phyloP scores from a whole-genome alignment of 2,888 invertebrate species.

The Dynastes grantii region DNA sequence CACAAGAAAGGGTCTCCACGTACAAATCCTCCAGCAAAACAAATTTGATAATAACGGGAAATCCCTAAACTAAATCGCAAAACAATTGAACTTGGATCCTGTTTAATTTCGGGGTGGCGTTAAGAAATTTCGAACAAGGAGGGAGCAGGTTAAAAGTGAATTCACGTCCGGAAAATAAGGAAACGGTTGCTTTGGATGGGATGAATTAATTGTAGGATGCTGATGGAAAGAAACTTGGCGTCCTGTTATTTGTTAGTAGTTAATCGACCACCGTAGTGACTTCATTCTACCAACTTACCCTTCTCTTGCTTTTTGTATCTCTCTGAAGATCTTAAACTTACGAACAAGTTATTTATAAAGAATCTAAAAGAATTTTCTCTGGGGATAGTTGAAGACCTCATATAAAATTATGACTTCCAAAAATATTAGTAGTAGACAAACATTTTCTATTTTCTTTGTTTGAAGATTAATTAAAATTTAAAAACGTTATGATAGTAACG shows the following conservation, averaged over 20 bases:
- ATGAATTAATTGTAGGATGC: constrained; percentile 42
- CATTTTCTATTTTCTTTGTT: no score
- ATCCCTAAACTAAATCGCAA: constrained; percentile 42
- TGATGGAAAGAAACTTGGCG: constrained; percentile 29
- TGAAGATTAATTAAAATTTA: no score
- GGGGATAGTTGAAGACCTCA: no score
- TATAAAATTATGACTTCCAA: no score
- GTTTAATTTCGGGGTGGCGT: constrained; percentile 41
- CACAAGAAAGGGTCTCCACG: constrained; percentile 25
- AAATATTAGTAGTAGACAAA: no score
- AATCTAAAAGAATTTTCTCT: no score
- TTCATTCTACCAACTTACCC: constrained; percentile 23
- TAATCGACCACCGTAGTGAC: constrained; percentile 39
- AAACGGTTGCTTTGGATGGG: constrained; percentile 41
- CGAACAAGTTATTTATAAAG: neutral
- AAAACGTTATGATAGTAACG: no score
- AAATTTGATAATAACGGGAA: constrained; percentile 43
- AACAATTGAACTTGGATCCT: constrained; percentile 46
- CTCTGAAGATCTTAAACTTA: constrained; percentile 9
- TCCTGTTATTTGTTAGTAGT: constrained; percentile 42
- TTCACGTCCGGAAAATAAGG: constrained; percentile 45
- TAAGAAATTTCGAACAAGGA: constrained; percentile 25
- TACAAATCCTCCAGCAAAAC: constrained; percentile 19
- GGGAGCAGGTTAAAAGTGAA: constrained; percentile 28
- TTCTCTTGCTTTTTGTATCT: constrained; percentile 21